These are phyloP conservation scores for Dryobotodes eremita DNA, from an alignment of 2,888 invertebrate genomes.

Conservation along the genomic window DNA sequence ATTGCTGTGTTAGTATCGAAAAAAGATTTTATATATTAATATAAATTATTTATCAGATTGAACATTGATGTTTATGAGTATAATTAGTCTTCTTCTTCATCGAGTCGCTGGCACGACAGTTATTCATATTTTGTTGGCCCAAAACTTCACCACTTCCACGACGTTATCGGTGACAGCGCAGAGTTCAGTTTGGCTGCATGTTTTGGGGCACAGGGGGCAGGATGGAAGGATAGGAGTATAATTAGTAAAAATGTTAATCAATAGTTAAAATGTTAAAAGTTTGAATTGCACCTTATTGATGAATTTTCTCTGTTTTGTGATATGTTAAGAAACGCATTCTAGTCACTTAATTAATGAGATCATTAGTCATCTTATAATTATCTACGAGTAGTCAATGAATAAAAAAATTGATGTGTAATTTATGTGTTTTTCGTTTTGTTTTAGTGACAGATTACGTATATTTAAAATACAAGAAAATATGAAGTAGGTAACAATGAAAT, in stretches of 20 bases:
- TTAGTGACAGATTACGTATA: background rate
- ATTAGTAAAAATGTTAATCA: background rate
- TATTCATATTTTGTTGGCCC: too few relatives aligned
- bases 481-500: background rate
- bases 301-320: slow-evolving; percentile 11
- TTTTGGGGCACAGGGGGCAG: too few relatives aligned
- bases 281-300: background rate
- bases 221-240: background rate
- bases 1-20: background rate
- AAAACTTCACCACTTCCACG: too few relatives aligned
- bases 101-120: too few relatives aligned
- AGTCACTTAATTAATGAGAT: background rate
- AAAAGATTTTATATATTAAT: background rate
- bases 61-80: background rate
- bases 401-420: slow-evolving; percentile 1
- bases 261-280: background rate
- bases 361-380: background rate
- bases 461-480: background rate
- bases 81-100: background rate
- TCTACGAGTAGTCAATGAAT: slow-evolving; percentile 35
- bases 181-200: too few relatives aligned
- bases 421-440: background rate
- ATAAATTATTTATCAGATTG: background rate
- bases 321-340: background rate
- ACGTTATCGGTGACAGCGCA: too few relatives aligned